These are phyloP conservation scores for Alfaro cultratus DNA, from an alignment of 2,797 vertebrate genomes.

Conservation along the genomic window DNA sequence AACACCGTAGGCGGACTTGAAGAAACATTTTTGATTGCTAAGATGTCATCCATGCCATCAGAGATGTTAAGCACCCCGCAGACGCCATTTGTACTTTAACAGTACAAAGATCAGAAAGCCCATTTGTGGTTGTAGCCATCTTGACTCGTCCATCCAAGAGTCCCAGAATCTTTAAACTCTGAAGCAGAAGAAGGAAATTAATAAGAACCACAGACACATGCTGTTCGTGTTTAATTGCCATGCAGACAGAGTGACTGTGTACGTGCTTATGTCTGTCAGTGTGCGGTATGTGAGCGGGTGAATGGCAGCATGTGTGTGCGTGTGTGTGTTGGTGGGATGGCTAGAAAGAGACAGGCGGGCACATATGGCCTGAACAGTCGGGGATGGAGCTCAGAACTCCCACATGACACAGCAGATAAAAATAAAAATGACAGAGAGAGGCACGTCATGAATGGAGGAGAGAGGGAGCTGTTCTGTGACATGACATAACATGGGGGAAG, in stretches of 20 bases:
- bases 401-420: conserved; percentile 67
- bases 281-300: conserved; percentile 17
- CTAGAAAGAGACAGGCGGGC: conserved; percentile 56
- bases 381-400: conserved; percentile 65
- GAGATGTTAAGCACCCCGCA: not conserved
- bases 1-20: not conserved
- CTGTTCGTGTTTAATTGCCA: conserved; percentile 40
- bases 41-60: not conserved
- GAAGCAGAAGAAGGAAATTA: conserved; percentile 30
- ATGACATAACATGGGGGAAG: conserved; percentile 8
- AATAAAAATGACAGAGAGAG: conserved; percentile 52
- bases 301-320: conserved; percentile 12
- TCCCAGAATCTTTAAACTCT: conserved; percentile 14
- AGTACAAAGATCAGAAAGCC: not conserved
- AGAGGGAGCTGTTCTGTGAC: conserved; percentile 14
- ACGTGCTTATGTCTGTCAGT: conserved; percentile 27
- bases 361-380: conserved; percentile 71
- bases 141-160: conserved; percentile 1
- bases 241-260: conserved; percentile 26
- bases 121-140: not conserved
- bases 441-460: not conserved
- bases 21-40: conserved; percentile 11
- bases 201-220: conserved; percentile 44
- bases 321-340: conserved; percentile 44
- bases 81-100: not conserved